Base-by-base conservation (phyloP, 2,888 invertebrate genomes). In the Xanthia togata region DNA sequence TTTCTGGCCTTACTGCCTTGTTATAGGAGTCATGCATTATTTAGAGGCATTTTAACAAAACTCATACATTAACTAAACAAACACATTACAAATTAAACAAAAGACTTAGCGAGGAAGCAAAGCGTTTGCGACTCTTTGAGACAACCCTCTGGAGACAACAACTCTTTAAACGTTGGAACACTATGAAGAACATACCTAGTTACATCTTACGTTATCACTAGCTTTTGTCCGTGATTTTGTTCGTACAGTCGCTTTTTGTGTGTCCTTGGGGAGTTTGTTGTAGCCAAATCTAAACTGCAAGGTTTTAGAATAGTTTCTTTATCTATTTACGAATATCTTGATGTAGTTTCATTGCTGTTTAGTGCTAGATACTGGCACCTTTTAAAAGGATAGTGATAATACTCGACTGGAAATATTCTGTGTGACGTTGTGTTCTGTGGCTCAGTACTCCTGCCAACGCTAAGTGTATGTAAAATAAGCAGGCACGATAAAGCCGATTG, bases 101-200 rank as follows among this genome's bases (percentile, higher is more conserved):
- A 62, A 31, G 44, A 60, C 35, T 62, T 44, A 31, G 41, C 9
- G 31, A 62, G 60, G 47, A 83, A 50, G 50, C 57, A 4, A 50
- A 63, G 12, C 50, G 20, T 55, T 78, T 59, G 64, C n/a, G n/a
- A 53, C 17, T 84, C 57, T 84, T 60, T 70, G 64, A 57, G 55
- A 12, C 59, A 50, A 84, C 57, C 41, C 74, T 44, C 81, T 12
- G 4, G 68, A 35, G 80, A 65, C 17, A 12, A 14, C 69, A 14
- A 59, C 78, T 50, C 47, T 50, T 81, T 79, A 79, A 80, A 65
- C 41, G 41, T 69, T 63, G 50, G 26, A 65, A 65, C 76, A 81
- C 64, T 80, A 50, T 69, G 59, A 69, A 47, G 55, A 60, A 60
- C 53, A 6, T 35, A 64, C 47, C 69, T 80, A 62, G 44, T 79